A percentile compares a stretch with the other conserved stretches of the same genome.
Conservation (phyloP, 2,888 invertebrate genomes). For the Mactromeris polynyma region DNA sequence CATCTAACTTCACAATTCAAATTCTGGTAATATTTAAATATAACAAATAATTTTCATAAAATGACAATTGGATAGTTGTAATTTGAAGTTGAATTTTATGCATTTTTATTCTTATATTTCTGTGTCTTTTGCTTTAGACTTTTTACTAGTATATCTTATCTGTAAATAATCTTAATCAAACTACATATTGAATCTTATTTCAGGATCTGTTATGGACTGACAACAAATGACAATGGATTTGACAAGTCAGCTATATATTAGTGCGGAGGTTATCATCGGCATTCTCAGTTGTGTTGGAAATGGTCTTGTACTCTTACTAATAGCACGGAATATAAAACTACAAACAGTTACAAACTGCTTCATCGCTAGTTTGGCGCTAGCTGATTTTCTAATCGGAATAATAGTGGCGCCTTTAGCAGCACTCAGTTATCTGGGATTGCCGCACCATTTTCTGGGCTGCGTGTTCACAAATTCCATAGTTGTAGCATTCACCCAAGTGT, state of each 20-base stretch:
- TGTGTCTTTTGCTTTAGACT: no score
- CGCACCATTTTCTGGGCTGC: slow-evolving; percentile 80
- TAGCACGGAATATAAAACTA: slow-evolving; percentile 74
- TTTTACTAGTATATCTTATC: not conserved
- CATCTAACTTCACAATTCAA: no score
- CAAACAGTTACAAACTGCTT: slow-evolving; percentile 83
- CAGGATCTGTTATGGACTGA: not conserved
- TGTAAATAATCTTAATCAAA: not conserved
- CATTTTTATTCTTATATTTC: no score
- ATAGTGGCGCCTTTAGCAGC: slow-evolving; percentile 81
- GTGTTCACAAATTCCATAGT: slow-evolving; percentile 84
- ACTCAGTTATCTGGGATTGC: slow-evolving; percentile 77
- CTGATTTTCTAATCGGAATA: slow-evolving; percentile 82
- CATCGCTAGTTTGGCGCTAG: slow-evolving; percentile 82
- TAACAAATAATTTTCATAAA: no score
- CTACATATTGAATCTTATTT: not conserved
- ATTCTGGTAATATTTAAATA: no score
- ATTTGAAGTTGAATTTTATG: no score
- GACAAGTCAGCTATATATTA: slow-evolving; percentile 75
- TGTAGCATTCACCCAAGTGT: slow-evolving; percentile 85
- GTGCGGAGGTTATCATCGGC: slow-evolving; percentile 79
- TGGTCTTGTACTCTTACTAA: slow-evolving; percentile 78
- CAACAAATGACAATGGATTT: slow-evolving; percentile 64
- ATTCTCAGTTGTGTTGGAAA: slow-evolving; percentile 77
- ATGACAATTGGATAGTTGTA: no score